A percentile compares a stretch with the other conserved stretches of the same genome.
Conservation (phyloP, 2,113 vertebrate species). For the Orthonyx spaldingii region DNA sequence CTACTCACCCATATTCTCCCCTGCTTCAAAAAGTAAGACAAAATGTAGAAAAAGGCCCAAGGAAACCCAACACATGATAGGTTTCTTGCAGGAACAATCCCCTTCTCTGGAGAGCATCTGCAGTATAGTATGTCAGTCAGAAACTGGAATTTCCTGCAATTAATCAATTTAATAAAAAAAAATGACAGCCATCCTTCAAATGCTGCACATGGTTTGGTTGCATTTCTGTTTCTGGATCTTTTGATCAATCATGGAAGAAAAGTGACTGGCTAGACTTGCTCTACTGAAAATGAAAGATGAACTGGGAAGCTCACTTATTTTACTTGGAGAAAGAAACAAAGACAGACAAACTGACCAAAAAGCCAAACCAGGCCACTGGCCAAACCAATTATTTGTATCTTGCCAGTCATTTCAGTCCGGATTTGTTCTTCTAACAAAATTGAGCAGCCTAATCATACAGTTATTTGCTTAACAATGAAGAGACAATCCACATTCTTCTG, state of each 20-base stretch:
- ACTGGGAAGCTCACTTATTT: constrained; percentile 28
- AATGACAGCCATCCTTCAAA: constrained; percentile 4
- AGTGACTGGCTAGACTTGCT: background rate
- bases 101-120: background rate
- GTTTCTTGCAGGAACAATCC: background rate
- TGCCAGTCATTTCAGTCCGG: background rate
- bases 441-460: background rate
- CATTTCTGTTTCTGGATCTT: constrained; percentile 28
- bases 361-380: constrained; percentile 22
- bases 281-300: constrained; percentile 33
- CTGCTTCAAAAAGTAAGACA: background rate
- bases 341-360: constrained; percentile 31
- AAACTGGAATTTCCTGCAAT: constrained; percentile 36
- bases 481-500: background rate
- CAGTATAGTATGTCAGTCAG: background rate
- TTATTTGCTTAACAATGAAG: background rate
- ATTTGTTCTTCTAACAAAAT: constrained; percentile 15
- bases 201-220: background rate
- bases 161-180: background rate
- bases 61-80: background rate
- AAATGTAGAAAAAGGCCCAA: background rate
- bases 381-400: constrained; percentile 61
- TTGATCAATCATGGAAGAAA: constrained; percentile 23
- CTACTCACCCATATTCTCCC: background rate
- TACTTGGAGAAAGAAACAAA: constrained; percentile 51